Percentiles rank a stretch among this genome's conserved stretches.
Evolutionary conservation across 2,888 invertebrate species (phyloP).

Genomic region (Drosophila mulleri): DNA sequence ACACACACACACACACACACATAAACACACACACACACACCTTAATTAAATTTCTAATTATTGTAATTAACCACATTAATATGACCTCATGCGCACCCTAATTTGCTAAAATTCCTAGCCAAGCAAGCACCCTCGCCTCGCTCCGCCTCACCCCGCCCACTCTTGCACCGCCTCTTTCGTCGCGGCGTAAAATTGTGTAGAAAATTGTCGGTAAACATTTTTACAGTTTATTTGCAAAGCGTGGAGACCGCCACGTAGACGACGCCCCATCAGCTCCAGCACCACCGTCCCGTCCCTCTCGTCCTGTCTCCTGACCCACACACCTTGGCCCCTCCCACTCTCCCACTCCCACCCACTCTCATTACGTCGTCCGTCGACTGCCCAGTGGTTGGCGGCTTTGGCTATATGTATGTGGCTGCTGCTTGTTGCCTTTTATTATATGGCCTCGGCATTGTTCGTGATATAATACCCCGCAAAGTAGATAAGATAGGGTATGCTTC

Average conservation of each 20-base stretch:
- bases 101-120: conserved; percentile 67
- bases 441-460: conserved; percentile 53
- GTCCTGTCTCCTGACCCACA: background rate
- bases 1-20: conserved; percentile 30
- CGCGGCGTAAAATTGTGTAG: conserved; percentile 77
- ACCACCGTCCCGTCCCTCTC: background rate
- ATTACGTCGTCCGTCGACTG: conserved; percentile 12
- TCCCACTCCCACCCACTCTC: background rate
- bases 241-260: conserved; percentile 51
- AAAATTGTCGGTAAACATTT: conserved; percentile 81
- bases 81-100: conserved; percentile 80
- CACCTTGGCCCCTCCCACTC: background rate
- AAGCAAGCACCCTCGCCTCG: conserved; percentile 17
- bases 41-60: conserved; percentile 81
- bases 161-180: background rate
- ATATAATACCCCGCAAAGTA: conserved; percentile 24
- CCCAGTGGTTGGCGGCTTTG: conserved; percentile 31
- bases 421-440: conserved; percentile 57
- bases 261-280: conserved; percentile 19
- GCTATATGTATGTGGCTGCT: conserved; percentile 41
- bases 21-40: conserved; percentile 36
- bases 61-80: conserved; percentile 81
- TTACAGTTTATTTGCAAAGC: conserved; percentile 78
- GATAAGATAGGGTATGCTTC: background rate
- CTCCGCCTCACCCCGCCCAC: background rate